Evolutionary conservation across 2,113 vertebrate species (phyloP), one percentile per base, ranked within the genome.

Genomic region (Pseudorhombus dupliciocellatus): DNA sequence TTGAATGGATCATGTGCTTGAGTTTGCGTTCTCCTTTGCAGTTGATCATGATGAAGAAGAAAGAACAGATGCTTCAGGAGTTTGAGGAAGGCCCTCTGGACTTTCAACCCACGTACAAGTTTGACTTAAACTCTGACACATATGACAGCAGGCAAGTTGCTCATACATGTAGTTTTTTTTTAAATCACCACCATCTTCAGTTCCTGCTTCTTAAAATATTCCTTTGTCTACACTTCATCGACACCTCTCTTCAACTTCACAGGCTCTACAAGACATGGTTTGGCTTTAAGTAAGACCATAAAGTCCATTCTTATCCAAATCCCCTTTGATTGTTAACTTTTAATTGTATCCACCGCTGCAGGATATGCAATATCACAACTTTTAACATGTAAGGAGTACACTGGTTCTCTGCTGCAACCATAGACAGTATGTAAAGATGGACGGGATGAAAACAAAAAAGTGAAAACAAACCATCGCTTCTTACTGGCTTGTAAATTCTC

Each of bases 31-130:
- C 18, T 54, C 2, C 1, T 73, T 80, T 50, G 57, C 81, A 99
- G 98, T 87, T 99, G 90, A 95, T 88, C 68, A 94, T 96, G 90
- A 95, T 97, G 76, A 99, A 95, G 92, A 93, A 91, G 89, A 93
- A 92, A 0, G 94, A 96, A 53, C 68, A 72, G 0, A 69, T 94
- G 81, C 93, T 99, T 62, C 93, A 93, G 85, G 94, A 97, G 57
- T 99, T 99, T 92, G 90, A 93, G 30, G 98, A 99, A 70, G 97
- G 97, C 2, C 93, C 94, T 18, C 88, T 99, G 65, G 91, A 93
- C 81, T 98, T 98, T 84, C 95, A 94, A 8, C 98, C 97, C 60
- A 98, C 96, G 2, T 98, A 96, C 92, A 98, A 99, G 88, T 99
- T 97, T 88, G 96, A 99, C 86, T 86, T 92, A 42, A 89, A 96